phyloP scores from a whole-genome alignment of 2,113 vertebrate species.

The Piprites chloris region DNA sequence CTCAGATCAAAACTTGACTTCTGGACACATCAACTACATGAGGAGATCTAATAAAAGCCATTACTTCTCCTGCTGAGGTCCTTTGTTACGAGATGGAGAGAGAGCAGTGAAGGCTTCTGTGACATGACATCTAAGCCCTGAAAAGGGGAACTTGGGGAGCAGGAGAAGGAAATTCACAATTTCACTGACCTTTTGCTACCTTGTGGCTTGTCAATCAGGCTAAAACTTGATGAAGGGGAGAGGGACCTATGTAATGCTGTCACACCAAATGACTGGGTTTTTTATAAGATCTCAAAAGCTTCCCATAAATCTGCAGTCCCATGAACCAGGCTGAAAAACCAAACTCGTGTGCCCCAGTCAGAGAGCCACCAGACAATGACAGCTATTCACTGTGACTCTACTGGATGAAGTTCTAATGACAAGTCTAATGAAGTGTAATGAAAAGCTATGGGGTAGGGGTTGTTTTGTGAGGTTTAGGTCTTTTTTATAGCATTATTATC shows the following conservation, averaged over 20 bases:
- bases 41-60: not conserved
- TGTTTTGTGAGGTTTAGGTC: not conserved
- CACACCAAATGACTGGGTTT: not conserved
- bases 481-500: not conserved
- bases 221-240: not conserved
- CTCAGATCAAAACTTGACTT: not conserved
- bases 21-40: not conserved
- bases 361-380: not conserved
- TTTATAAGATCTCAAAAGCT: not conserved
- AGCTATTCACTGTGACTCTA: not conserved
- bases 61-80: not conserved
- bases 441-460: not conserved
- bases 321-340: not conserved
- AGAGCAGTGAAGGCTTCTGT: not conserved
- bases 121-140: not conserved
- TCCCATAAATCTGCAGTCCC: not conserved
- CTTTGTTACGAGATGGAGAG: not conserved
- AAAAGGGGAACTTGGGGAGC: not conserved
- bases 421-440: too few species aligned
- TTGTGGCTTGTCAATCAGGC: not conserved
- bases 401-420: not conserved
- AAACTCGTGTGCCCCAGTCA: not conserved
- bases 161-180: not conserved
- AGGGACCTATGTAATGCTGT: not conserved
- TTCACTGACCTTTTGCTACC: not conserved